These are phyloP conservation scores for Drosophila ficusphila DNA, from an alignment of 1,140 invertebrate genomes.

Conservation along the genomic window DNA sequence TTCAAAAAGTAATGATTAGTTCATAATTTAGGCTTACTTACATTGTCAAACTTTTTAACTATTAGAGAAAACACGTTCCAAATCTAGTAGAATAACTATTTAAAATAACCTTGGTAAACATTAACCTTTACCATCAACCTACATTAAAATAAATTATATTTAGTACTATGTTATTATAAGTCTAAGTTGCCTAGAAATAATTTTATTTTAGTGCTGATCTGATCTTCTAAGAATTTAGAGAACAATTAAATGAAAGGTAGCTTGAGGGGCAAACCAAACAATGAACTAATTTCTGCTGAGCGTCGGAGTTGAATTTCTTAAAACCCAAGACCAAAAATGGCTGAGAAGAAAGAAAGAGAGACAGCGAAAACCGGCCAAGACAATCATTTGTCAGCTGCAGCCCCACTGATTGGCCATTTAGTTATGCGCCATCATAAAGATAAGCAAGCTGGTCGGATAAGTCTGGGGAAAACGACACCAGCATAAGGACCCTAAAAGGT, in stretches of 20 bases:
- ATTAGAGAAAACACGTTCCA: too few species aligned
- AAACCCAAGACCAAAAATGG: conserved; percentile 30
- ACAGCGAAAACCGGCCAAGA: conserved; percentile 3
- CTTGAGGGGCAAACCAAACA: conserved; percentile 11
- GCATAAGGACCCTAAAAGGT: background rate
- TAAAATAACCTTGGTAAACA: too few species aligned
- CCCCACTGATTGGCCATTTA: conserved; percentile 70
- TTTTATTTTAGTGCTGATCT: too few species aligned
- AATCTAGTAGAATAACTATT: too few species aligned
- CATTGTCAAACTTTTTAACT: too few species aligned
- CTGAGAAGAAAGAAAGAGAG: conserved; percentile 16
- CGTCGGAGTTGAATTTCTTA: conserved; percentile 16
- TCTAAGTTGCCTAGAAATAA: too few species aligned
- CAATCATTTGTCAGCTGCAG: conserved; percentile 67
- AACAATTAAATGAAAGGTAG: conserved; percentile 23
- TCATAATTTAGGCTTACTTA: too few species aligned
- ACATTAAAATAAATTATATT: too few species aligned
- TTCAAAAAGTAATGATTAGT: too few species aligned
- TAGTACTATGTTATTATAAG: too few species aligned
- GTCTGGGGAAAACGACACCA: conserved; percentile 34
- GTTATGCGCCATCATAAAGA: conserved; percentile 77
- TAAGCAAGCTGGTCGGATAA: conserved; percentile 57
- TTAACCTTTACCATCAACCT: too few species aligned
- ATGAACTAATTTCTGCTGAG: conserved; percentile 29
- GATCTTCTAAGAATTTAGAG: conserved; percentile 1